A percentile compares a stretch with the other conserved stretches of the same genome.
These are phyloP conservation scores for Brevimyrus niger DNA, from an alignment of 2,113 vertebrate species.

Conservation along the genomic window DNA sequence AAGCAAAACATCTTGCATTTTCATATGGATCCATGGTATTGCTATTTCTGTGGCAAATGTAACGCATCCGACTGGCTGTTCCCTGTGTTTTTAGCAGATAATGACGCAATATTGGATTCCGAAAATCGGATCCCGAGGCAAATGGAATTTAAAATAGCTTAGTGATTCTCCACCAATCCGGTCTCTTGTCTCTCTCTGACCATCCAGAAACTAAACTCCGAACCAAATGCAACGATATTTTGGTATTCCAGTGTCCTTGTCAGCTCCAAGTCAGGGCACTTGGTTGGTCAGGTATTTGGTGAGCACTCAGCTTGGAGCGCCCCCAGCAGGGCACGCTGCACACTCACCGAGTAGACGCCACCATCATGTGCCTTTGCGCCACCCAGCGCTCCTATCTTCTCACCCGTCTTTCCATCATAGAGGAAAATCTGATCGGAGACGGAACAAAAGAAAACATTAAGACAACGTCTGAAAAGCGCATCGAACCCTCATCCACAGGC, in stretches of 20 bases:
- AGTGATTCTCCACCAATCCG: background rate
- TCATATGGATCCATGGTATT: too few species aligned
- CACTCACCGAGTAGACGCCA: slow-evolving; percentile 90
- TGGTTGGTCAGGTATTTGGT: background rate
- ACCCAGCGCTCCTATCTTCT: slow-evolving; percentile 66
- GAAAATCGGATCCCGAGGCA: too few species aligned
- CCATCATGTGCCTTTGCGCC: slow-evolving; percentile 84
- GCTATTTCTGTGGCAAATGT: too few species aligned
- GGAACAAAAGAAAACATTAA: background rate
- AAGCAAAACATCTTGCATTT: too few species aligned
- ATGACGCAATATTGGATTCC: too few species aligned
- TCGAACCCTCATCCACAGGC: too few species aligned
- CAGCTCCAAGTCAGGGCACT: background rate
- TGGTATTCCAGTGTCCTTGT: background rate
- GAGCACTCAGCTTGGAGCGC: background rate
- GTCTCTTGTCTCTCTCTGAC: background rate
- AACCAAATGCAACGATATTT: background rate
- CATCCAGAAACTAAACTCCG: background rate
- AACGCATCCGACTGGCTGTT: too few species aligned
- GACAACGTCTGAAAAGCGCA: background rate
- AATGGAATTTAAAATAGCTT: too few species aligned
- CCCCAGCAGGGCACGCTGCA: background rate
- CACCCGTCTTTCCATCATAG: slow-evolving; percentile 79
- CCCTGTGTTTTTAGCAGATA: too few species aligned
- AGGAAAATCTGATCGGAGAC: slow-evolving; percentile 65